Percentiles rank a stretch among this genome's conserved stretches.
These are phyloP conservation scores for Acrobasis suavella DNA, from an alignment of 2,888 invertebrate genomes.

Conservation along the genomic window DNA sequence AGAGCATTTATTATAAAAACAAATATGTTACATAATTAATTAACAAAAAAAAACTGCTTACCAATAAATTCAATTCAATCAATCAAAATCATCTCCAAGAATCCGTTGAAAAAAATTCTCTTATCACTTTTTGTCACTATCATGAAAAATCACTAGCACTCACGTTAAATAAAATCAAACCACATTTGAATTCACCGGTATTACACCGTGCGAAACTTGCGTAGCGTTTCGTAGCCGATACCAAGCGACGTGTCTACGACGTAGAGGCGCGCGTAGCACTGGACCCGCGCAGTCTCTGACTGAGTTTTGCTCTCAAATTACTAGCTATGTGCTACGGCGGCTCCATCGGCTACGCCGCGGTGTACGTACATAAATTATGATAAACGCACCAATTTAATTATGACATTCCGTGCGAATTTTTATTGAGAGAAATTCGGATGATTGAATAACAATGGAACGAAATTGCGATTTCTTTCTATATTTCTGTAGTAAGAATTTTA, in stretches of 20 bases:
- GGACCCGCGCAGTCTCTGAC: constrained; percentile 75
- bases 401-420: constrained; percentile 35
- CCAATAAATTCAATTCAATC: constrained; percentile 16
- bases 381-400: constrained; percentile 55
- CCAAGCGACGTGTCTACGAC: constrained; percentile 43
- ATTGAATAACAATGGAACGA: constrained; percentile 24
- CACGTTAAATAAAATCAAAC: constrained; percentile 11
- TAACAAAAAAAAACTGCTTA: not conserved
- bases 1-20: not conserved
- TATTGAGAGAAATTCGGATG: constrained; percentile 22
- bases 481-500: not conserved
- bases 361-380: constrained; percentile 50
- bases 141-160: constrained; percentile 15
- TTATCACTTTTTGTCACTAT: constrained; percentile 15
- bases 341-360: constrained; percentile 25
- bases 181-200: constrained; percentile 22
- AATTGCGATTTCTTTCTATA: constrained; percentile 14
- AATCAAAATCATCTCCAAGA: constrained; percentile 14
- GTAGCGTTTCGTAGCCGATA: constrained; percentile 4
- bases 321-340: constrained; percentile 25
- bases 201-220: constrained; percentile 18
- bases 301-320: constrained; percentile 42
- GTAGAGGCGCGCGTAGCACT: constrained; percentile 58
- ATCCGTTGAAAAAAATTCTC: constrained; percentile 10
- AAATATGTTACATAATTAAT: not conserved